Evolutionary conservation across 2,888 invertebrate genomes (phyloP), one percentile per base, ranked within the genome.

Genomic region (Exocentrus adspersus): DNA sequence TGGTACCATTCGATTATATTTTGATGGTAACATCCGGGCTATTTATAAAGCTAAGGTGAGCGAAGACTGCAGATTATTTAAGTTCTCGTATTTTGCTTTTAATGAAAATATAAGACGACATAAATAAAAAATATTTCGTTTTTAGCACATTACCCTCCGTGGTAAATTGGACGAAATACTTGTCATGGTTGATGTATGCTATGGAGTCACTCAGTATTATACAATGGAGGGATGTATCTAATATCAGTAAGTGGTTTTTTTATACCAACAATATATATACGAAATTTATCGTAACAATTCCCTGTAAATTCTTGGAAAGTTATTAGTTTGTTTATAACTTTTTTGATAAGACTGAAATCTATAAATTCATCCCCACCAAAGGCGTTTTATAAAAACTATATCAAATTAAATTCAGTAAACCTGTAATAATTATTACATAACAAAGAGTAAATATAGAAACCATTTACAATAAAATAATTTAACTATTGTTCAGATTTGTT

Each of bases 11-110:
- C 75, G 94, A 95, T 82, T 93, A 92, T 76, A 85, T 92, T 7
- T 86, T 94, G 61, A 93, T 95, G 93, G 89, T 94, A 72, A 93
- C 93, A 1, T 94, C 94, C 54, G 95, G 95, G 19, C 86, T 93
- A 41, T 94, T 95, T 78, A 86, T 94, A 50, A 92, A 91, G 83
- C 85, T 95, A 68, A 90, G 90, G 94, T 94, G 84, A 78, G 28
- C n/a, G 9, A 10, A 10, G 1, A 45, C 9, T 45, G 9, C 45
- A 19, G n/a, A 6, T 45, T 43, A 16, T 16, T 12, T 1, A 16
- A 5, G 7, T 24, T 3, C 7, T 24, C 24, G 4, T 24, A 24
- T 24, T 24, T 24, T 45, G 6, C 17, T 45, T 17, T 48, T 24
- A 9, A n/a, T n/a, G n/a, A 24, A 24, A 24, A 7, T 24, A 24